Percentiles rank a stretch among this genome's conserved stretches.
phyloP scores from a whole-genome alignment of 2,797 vertebrate species.

The Oreonectes daqikongensis region DNA sequence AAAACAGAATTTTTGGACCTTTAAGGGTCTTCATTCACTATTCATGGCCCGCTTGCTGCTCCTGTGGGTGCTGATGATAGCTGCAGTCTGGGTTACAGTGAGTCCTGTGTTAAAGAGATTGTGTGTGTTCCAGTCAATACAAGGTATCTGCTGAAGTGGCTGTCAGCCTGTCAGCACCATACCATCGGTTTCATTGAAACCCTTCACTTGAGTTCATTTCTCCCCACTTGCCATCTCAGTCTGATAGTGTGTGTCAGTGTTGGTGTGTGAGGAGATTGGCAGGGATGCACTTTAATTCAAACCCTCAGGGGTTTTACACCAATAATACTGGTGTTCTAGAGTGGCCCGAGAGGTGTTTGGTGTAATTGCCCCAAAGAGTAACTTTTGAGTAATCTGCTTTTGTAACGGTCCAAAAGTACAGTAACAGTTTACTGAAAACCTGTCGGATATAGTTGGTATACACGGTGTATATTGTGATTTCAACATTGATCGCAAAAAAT shows the following conservation, averaged over 20 bases:
- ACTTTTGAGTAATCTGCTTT: not conserved
- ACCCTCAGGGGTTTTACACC: not conserved
- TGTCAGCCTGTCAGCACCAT: not conserved
- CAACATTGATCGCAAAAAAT: no score
- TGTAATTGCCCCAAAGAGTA: not conserved
- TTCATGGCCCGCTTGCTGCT: not conserved
- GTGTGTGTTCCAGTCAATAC: not conserved
- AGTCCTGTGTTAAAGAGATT: not conserved
- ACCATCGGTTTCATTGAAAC: not conserved
- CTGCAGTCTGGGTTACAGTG: not conserved
- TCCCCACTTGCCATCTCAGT: not conserved
- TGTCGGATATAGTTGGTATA: no score
- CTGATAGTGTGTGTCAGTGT: not conserved
- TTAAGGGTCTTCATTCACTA: not conserved
- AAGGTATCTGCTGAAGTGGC: not conserved
- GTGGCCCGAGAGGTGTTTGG: not conserved
- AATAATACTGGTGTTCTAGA: not conserved
- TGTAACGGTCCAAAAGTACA: not conserved
- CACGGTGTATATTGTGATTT: no score
- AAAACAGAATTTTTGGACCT: not conserved
- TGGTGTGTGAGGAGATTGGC: not conserved
- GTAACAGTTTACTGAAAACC: not conserved
- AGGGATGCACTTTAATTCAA: slow-evolving; percentile 1
- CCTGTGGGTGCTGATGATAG: not conserved
- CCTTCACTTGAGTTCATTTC: not conserved